Percentiles rank a stretch among this genome's conserved stretches.
Conservation (phyloP, 1,140 invertebrate species). For the Pantala flavescens region DNA sequence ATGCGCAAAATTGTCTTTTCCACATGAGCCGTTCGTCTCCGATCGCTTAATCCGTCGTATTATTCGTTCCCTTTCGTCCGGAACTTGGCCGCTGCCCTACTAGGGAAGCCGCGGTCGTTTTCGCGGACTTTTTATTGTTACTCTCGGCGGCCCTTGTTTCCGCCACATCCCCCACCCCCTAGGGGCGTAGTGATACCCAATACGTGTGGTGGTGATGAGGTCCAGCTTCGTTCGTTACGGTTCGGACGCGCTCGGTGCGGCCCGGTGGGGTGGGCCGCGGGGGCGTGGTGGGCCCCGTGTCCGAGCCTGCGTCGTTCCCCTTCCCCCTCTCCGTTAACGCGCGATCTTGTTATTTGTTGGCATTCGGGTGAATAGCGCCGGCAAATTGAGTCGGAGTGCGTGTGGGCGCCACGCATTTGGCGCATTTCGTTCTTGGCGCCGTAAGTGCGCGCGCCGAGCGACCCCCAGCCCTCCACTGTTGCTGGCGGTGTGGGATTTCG, state of each 20-base stretch:
- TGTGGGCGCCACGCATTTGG: neutral
- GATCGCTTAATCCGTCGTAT: neutral
- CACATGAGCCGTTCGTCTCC: neutral
- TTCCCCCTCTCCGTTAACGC: neutral
- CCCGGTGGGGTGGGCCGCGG: neutral
- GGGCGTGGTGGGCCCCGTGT: neutral
- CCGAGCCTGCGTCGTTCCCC: neutral
- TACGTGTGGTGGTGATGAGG: neutral
- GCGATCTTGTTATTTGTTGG: constrained; percentile 5
- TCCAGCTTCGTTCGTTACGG: neutral
- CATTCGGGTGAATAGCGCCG: neutral
- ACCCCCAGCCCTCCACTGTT: neutral
- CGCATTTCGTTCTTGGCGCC: neutral
- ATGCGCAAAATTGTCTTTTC: neutral
- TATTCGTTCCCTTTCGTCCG: neutral
- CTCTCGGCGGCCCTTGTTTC: constrained; percentile 1
- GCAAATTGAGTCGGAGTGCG: neutral
- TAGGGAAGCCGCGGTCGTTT: neutral
- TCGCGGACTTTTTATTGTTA: constrained; percentile 2
- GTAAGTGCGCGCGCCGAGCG: neutral
- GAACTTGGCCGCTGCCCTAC: neutral
- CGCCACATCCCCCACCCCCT: neutral
- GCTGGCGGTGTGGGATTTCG: too few relatives aligned
- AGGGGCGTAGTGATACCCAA: neutral
- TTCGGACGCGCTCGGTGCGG: neutral